Evolutionary conservation across 2,113 vertebrate species (phyloP), one percentile per base, ranked within the genome.

Genomic region (Oceanodroma tethys): DNA sequence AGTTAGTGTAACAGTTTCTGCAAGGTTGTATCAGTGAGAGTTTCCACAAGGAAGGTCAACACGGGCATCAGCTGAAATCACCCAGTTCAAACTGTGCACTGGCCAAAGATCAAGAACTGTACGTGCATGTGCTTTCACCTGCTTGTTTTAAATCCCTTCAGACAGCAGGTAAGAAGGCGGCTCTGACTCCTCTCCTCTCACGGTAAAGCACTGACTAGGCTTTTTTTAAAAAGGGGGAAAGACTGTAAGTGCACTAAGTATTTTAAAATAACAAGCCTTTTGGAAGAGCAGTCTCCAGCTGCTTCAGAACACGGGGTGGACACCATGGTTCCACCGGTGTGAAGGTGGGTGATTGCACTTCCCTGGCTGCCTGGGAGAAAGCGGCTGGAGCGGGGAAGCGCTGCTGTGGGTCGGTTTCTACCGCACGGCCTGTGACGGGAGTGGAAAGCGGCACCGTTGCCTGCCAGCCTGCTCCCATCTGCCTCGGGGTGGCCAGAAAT

Each of bases 401-500:
- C 34, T 36, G 14, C 32, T 25, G 15, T 3, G 7, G 26, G 6
- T 32, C 34, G 32, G 34, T 42, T 70, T 52, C 53, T 34, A 5
- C 7, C 0, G 0, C 1, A 0, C 12, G 47, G 16, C 10, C 17
- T 9, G 6, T n/a, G 47, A 27, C 0, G 1, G 17, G 3, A 3
- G 26, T 19, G 22, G 48, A 34, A 70, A 76, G 21, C 5, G 10
- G 36, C 53, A 17, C 3, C 0, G 1, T 4, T 55, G 29, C 67
- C 36, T 32, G 22, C 23, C 82, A 94, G 17, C 29, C 58, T 47
- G 17, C 4, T 88, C 22, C 71, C 7, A 2, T 22, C 40, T 50
- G 50, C 47, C 21, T 72, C 38, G 8, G 36, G 7, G 19, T 55
- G 26, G n/a, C 14, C 26, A 59, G 38, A 58, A 80, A 16, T 7